phyloP scores from a whole-genome alignment of 2,797 vertebrate species.

The Amphiprion clarkii region DNA sequence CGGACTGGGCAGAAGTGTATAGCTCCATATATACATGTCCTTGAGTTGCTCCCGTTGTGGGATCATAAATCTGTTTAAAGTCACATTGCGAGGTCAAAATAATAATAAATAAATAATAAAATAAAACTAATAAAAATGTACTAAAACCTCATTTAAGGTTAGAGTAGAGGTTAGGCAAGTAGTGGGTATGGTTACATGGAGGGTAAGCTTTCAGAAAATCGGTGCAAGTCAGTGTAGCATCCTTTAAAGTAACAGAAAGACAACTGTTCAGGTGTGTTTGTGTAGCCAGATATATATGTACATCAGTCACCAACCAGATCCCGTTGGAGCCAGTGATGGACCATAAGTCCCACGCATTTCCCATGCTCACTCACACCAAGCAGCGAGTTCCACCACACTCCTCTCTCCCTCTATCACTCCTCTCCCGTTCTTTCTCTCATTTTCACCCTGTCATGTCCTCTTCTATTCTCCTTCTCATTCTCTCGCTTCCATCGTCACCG shows the following conservation, averaged over 20 bases:
- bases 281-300: conserved; percentile 34
- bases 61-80: not conserved
- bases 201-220: too few relatives aligned
- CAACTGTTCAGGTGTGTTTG: conserved; percentile 12
- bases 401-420: conserved; percentile 21
- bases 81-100: not conserved
- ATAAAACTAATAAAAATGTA: not conserved
- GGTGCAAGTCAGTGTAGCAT: not conserved
- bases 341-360: conserved; percentile 86
- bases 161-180: too few relatives aligned
- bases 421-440: conserved; percentile 52
- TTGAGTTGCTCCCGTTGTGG: not conserved
- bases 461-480: conserved; percentile 67
- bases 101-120: too few relatives aligned
- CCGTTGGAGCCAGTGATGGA: conserved; percentile 72
- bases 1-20: not conserved
- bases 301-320: conserved; percentile 72
- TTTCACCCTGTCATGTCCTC: conserved; percentile 68
- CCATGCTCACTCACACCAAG: conserved; percentile 86
- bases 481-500: conserved; percentile 56
- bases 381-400: conserved; percentile 80
- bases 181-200: too few relatives aligned
- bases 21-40: not conserved
- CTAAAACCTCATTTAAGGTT: not conserved
- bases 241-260: not conserved